Percentiles rank a stretch among this genome's conserved stretches.
Evolutionary conservation across 2,113 vertebrate genomes (phyloP).

Genomic region (Sclerurus mexicanus): DNA sequence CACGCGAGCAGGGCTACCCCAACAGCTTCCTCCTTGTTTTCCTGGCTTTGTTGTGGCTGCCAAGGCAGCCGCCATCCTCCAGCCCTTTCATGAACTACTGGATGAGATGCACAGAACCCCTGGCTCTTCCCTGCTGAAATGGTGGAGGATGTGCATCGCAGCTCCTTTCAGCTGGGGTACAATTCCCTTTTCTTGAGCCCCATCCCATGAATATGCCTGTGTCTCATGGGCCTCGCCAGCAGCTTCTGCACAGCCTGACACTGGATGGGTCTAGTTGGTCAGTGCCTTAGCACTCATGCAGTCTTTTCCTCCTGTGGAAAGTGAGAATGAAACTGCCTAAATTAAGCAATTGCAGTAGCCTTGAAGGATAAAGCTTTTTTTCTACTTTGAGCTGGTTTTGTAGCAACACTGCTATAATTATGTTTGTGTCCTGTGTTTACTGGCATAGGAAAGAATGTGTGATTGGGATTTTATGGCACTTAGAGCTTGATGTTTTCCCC

Average conservation of each 20-base stretch:
- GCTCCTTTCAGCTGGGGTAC: background rate
- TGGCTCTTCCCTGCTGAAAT: background rate
- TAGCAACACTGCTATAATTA: background rate
- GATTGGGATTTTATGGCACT: background rate
- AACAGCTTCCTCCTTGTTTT: conserved; percentile 16
- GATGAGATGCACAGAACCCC: background rate
- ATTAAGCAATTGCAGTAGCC: background rate
- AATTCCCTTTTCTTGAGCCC: background rate
- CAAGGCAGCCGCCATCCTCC: background rate
- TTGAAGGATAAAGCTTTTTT: conserved; percentile 25
- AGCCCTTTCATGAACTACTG: background rate
- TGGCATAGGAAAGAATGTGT: background rate
- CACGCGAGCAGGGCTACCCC: background rate
- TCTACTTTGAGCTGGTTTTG: background rate
- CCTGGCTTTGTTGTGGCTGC: background rate
- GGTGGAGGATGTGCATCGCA: background rate
- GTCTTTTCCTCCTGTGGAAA: conserved; percentile 24
- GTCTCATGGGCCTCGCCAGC: background rate
- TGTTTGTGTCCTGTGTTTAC: background rate
- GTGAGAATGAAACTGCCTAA: background rate
- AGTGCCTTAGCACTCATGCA: background rate
- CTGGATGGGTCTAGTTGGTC: background rate
- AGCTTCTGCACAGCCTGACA: background rate
- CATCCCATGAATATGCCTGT: background rate
- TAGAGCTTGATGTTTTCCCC: background rate